Percentiles rank a stretch among this genome's conserved stretches.
Conservation (phyloP, 2,113 vertebrate genomes). For the Prietella phreatophila region DNA sequence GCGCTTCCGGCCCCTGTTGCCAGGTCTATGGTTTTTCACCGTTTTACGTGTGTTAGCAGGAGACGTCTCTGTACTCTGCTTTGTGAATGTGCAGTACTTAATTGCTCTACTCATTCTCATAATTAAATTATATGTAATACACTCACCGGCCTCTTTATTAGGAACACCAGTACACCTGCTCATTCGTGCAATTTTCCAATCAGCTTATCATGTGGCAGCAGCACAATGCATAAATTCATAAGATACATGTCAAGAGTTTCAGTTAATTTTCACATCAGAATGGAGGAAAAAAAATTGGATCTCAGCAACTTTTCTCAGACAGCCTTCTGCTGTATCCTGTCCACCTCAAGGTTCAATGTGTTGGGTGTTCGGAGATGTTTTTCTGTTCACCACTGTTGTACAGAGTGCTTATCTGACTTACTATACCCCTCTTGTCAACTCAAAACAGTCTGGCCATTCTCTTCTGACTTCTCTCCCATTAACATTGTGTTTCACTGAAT, state of each 20-base stretch:
- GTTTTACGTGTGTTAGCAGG: not conserved
- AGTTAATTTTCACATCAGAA: not conserved
- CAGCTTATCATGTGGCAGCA: not conserved
- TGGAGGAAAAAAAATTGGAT: not conserved
- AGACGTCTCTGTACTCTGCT: not conserved
- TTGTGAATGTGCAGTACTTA: not conserved
- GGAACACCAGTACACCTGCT: not conserved
- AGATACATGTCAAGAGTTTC: not conserved
- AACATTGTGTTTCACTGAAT: not conserved
- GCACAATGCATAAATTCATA: not conserved
- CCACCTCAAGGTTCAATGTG: not conserved
- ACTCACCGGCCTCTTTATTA: not conserved
- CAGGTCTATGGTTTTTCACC: not conserved
- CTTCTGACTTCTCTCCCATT: not conserved
- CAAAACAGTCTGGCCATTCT: not conserved
- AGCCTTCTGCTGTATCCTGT: not conserved
- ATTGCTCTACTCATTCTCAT: not conserved
- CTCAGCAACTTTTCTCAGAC: not conserved
- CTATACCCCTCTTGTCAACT: not conserved
- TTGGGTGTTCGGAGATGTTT: not conserved
- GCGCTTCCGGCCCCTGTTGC: not conserved
- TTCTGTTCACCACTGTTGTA: not conserved
- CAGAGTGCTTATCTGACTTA: not conserved
- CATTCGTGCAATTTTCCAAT: no score
- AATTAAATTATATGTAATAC: not conserved